phyloP scores from a whole-genome alignment of 2,797 vertebrate genomes.

The Pantherophis alleghaniensis region DNA sequence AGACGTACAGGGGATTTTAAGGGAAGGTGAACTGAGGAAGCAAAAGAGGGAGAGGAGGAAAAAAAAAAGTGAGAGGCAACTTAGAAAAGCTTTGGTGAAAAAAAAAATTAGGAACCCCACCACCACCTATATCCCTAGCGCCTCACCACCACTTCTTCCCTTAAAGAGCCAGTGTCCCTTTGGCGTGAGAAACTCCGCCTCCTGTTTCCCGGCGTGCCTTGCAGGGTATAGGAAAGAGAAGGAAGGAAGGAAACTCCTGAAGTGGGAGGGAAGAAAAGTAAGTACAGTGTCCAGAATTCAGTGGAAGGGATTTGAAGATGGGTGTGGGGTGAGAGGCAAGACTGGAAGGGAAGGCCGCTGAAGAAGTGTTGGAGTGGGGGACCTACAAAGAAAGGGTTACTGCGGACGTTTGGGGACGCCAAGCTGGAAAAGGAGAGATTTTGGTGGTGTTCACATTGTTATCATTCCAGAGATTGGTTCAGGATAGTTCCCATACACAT shows the following conservation, averaged over 20 bases:
- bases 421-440: not conserved
- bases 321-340: not conserved
- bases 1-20: not conserved
- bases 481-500: too few species aligned
- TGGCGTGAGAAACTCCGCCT: not conserved
- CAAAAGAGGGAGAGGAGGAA: not conserved
- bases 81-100: not conserved
- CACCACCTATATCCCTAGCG: not conserved
- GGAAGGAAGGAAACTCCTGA: slow-evolving; percentile 28
- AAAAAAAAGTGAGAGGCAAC: not conserved
- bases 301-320: not conserved
- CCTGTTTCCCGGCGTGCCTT: slow-evolving; percentile 20
- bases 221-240: slow-evolving; percentile 20
- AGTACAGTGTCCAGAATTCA: not conserved
- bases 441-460: too few species aligned
- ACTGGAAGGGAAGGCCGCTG: not conserved
- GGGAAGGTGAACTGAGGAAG: not conserved
- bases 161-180: not conserved
- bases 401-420: not conserved
- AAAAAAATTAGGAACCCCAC: not conserved
- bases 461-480: not conserved
- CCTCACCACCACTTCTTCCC: too few species aligned
- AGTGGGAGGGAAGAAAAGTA: slow-evolving; percentile 28
- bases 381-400: too few species aligned
- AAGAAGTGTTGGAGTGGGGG: not conserved